These are phyloP conservation scores for Neomorphus geoffroyi DNA, from an alignment of 2,797 vertebrate genomes.

Conservation along the genomic window DNA sequence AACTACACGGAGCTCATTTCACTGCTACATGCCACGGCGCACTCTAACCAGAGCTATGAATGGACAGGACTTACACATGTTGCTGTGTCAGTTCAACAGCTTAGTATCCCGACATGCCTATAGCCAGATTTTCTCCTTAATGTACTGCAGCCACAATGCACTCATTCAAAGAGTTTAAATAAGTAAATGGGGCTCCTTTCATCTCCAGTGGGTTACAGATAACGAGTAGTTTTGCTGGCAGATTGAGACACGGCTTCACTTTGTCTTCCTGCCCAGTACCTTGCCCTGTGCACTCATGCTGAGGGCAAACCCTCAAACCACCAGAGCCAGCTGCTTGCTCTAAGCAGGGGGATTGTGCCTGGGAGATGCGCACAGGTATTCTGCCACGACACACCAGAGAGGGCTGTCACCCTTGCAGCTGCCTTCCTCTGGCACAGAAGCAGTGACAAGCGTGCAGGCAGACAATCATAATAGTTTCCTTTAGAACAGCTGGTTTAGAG, in stretches of 20 bases:
- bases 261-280: slow-evolving; percentile 1
- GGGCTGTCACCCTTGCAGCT: background rate
- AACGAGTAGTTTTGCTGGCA: slow-evolving; percentile 31
- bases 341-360: background rate
- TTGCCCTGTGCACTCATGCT: background rate
- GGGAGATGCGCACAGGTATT: background rate
- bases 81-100: background rate
- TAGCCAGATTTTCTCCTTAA: background rate
- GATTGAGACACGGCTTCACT: background rate
- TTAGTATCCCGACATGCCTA: background rate
- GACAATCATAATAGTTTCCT: background rate
- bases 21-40: rapidly evolving
- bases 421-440: background rate
- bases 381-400: rapidly evolving
- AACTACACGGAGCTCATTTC: background rate
- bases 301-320: slow-evolving; percentile 14
- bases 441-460: background rate
- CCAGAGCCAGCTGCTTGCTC: slow-evolving; percentile 29
- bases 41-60: background rate
- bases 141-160: background rate
- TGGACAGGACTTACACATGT: background rate
- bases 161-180: background rate
- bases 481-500: background rate
- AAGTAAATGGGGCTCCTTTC: slow-evolving; percentile 20
- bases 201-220: slow-evolving; percentile 43